Conservation (phyloP, 2,888 invertebrate genomes). For the Drosophila antonietae region DNA sequence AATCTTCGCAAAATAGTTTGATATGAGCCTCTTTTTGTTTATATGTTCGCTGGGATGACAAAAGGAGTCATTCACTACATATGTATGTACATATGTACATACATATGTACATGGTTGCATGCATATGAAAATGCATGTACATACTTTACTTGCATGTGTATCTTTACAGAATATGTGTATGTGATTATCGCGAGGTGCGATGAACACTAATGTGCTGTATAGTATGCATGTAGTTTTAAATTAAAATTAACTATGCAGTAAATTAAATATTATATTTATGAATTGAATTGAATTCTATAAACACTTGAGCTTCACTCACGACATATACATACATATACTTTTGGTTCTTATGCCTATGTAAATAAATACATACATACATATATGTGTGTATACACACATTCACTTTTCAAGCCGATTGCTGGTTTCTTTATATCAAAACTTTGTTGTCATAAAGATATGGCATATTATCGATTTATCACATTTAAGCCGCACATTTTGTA, state of each 20-base stretch:
- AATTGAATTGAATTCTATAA: neutral
- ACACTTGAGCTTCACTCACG: neutral
- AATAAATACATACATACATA: conserved; percentile 19
- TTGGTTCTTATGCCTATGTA: conserved; percentile 7
- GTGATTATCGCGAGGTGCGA: neutral
- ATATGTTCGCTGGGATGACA: neutral
- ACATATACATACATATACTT: conserved; percentile 1
- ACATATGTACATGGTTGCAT: neutral
- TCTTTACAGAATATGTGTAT: neutral
- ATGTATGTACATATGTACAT: too few species aligned
- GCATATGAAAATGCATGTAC: conserved; percentile 1
- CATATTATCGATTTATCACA: conserved; percentile 2
- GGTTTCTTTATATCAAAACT: neutral
- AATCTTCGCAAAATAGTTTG: neutral
- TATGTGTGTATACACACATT: conserved; percentile 23
- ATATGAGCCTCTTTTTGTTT: neutral
- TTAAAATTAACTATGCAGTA: neutral
- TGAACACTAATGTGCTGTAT: too few species aligned
- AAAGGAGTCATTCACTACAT: neutral
- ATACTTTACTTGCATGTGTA: neutral
- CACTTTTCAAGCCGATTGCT: conserved; percentile 3
- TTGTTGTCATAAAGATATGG: neutral
- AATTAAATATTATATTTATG: neutral
- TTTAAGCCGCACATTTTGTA: neutral
- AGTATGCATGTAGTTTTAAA: neutral